Evolutionary conservation across 2,113 vertebrate genomes (phyloP), one percentile per base, ranked within the genome.

Genomic region (Theropithecus gelada): DNA sequence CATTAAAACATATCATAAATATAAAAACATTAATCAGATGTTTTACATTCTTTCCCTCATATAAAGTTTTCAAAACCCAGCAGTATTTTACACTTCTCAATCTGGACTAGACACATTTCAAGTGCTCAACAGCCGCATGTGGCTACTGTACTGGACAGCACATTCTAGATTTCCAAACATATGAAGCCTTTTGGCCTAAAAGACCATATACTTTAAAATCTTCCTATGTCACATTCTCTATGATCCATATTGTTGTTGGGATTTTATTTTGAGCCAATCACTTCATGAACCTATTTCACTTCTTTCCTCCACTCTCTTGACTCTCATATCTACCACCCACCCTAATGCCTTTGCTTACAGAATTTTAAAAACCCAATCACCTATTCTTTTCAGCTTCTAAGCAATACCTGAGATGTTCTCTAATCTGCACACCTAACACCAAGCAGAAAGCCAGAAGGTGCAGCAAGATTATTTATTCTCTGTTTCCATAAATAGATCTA

Each of bases 401-500:
- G 25, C 27, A 55, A 75, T 81, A 38, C 48, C 72, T 64, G 59
- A 88, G 78, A 75, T 38, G 52, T 6, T 64, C n/a, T 81, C 84
- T 85, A 40, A 68, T 48, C 75, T 45, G 13, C 0, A 3, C 45
- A 94, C 52, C 70, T 18, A 82, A 50, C 64, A 27, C 4, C 75
- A 48, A 85, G 16, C n/a, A 90, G 70, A 96, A 80, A 94, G 61
- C 70, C 87, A 89, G 85, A 93, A 95, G 68, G 7, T 79, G 7
- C 43, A 73, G 73, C 52, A 72, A 78, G 16, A 6, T 64, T 73
- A 45, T 55, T 88, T n/a, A 72, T 68, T 78, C 64, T 76, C 43
- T 66, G 83, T 83, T 93, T 96, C 94, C 90, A 81, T 81, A 94
- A 96, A 94, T 30, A 96, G 84, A 78, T 22, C 12, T 4, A 80